Conservation (phyloP, 2,113 vertebrate species). For the Muntiacus reevesi region DNA sequence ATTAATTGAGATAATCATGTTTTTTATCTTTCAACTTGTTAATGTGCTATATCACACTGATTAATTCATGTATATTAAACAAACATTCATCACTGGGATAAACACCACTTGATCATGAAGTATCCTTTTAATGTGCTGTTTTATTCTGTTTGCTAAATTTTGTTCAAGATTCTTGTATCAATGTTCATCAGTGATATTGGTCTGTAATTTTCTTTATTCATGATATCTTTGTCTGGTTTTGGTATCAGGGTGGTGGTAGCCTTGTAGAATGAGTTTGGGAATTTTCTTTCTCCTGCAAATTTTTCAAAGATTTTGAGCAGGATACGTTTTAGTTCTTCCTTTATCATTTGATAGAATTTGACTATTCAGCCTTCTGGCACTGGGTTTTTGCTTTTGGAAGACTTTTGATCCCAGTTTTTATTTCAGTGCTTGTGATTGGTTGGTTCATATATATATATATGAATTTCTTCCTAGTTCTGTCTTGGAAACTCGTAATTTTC, state of each 20-base stretch:
- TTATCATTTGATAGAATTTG: background rate
- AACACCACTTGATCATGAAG: background rate
- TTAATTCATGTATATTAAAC: background rate
- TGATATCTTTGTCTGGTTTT: background rate
- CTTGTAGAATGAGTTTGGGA: background rate
- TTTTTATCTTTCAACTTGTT: background rate
- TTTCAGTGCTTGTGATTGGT: background rate
- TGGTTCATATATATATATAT: background rate
- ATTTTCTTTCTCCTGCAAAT: background rate
- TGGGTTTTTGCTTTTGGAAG: background rate
- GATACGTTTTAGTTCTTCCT: background rate
- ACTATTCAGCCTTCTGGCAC: background rate
- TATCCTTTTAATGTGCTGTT: background rate
- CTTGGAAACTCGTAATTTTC: background rate
- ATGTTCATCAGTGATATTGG: background rate
- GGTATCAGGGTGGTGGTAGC: background rate
- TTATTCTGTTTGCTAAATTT: background rate
- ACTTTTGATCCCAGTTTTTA: background rate
- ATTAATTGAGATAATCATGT: background rate
- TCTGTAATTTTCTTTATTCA: background rate
- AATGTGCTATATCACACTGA: background rate
- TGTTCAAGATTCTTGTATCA: background rate
- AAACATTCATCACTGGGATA: background rate
- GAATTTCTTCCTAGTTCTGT: background rate
- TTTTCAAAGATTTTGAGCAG: background rate